Evolutionary conservation across 2,888 invertebrate species (phyloP).

Genomic region (Schizotus pectinicornis): DNA sequence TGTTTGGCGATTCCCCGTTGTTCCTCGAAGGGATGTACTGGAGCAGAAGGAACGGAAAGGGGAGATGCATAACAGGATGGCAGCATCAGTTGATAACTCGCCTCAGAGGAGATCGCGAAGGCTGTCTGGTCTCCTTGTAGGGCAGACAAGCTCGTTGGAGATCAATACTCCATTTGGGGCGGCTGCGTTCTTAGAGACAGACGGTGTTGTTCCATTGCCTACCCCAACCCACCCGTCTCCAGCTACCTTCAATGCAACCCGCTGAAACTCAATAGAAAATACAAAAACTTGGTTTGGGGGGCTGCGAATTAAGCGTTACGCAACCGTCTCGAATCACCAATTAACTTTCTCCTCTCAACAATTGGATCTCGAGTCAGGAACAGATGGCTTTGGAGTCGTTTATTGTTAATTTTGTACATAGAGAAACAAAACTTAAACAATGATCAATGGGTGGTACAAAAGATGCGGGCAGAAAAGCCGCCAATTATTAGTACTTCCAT

Average conservation of each 20-base stretch:
- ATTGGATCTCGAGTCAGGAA: too few relatives aligned
- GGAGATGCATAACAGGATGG: conserved; percentile 9
- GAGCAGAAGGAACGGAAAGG: conserved; percentile 2
- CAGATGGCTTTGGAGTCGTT: too few relatives aligned
- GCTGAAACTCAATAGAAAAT: conserved; percentile 1
- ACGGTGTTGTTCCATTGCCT: conserved; percentile 18
- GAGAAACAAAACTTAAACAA: too few relatives aligned
- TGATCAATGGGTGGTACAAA: too few relatives aligned
- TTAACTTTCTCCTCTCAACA: too few relatives aligned
- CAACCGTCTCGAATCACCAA: too few relatives aligned
- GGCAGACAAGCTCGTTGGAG: conserved; percentile 23
- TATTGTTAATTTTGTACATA: too few relatives aligned
- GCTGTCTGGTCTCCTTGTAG: conserved; percentile 29
- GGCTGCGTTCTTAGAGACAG: conserved; percentile 29
- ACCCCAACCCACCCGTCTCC: conserved; percentile 17
- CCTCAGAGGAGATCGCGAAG: conserved; percentile 21
- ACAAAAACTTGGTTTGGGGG: background rate
- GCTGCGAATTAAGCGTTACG: too few relatives aligned
- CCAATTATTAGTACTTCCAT: too few relatives aligned
- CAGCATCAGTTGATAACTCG: background rate
- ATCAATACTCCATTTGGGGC: conserved; percentile 26
- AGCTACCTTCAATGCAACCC: background rate
- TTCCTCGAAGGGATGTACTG: too few relatives aligned
- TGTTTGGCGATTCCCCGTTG: too few relatives aligned
- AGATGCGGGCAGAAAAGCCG: too few relatives aligned